Base-by-base conservation (phyloP, 2,888 invertebrate species). In the Drosophila setosimentum region DNA sequence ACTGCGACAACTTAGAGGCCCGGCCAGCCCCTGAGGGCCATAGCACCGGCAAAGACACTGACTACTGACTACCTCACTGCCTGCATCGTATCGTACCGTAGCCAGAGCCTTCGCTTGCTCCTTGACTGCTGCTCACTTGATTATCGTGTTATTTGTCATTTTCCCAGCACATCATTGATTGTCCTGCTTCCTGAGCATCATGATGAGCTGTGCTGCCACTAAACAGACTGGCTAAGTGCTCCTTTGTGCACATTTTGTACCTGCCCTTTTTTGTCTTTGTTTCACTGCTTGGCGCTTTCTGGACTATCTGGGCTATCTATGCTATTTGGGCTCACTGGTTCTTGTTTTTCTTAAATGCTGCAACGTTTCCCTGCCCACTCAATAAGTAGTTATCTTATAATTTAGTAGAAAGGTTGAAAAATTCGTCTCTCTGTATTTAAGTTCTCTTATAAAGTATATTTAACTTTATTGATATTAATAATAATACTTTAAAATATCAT, bases 221-320 rank as follows among this genome's bases (percentile, higher is more conserved):
- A 76, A 80, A 69, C 69, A 76, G 63, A 63, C 64, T 68, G 76
- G 72, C 54, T 87, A 91, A 89, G 86, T 88, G 87, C 75, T 82
- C 73, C 77, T 88, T 91, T 91, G 90, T 84, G 90, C 74, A 68
- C 75, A 72, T 68, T 86, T 90, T 78, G 60, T 82, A 88, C 76
- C 79, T 90, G 82, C 68, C 72, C 64, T 70, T 76, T 69, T 73
- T 77, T 55, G 21, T 30, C 40, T 21, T 74, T 70, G 71, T 70
- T 55, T n/a, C 32, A 11, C 3, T 18, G 10, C 32, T 49, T 13
- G 13, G 10, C 1, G 16, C 16, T 16, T 18, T 27, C 51, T 5
- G 8, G 8, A 18, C 13, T 27, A 5, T 16, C 7, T 16, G 29
- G 1, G 16, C 5, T 24, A 27, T 27, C 27, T 27, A 3, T 4